Conservation (phyloP, 2,888 invertebrate species). For the Pimpla rufipes region DNA sequence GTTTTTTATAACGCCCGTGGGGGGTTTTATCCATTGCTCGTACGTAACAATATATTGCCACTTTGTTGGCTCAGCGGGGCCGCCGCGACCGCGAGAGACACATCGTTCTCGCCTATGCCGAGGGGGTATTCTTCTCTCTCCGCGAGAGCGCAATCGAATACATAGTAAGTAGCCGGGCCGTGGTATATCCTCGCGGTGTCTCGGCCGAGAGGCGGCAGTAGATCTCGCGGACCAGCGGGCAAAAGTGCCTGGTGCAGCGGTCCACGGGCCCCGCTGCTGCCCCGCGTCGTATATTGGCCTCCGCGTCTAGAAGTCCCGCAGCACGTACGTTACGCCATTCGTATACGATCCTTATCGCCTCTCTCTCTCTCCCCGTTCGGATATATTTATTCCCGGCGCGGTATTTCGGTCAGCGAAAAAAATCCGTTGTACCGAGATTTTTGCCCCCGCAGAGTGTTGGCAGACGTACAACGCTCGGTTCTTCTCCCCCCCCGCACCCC, state of each 20-base stretch:
- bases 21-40: conserved; percentile 48
- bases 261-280: conserved; percentile 20
- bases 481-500: conserved; percentile 7
- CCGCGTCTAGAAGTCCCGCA: conserved; percentile 5
- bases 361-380: conserved; percentile 52
- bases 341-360: conserved; percentile 67
- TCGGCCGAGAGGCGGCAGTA: conserved; percentile 12
- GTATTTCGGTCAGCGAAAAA: conserved; percentile 66
- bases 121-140: conserved; percentile 23
- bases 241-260: conserved; percentile 11
- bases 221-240: conserved; percentile 20
- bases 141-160: conserved; percentile 55
- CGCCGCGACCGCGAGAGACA: conserved; percentile 30
- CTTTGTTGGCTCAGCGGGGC: conserved; percentile 48
- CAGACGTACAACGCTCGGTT: conserved; percentile 64
- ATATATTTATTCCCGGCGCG: conserved; percentile 67
- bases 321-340: conserved; percentile 68
- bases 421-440: conserved; percentile 63
- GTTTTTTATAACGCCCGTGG: conserved; percentile 30
- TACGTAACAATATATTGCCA: conserved; percentile 58
- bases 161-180: conserved; percentile 45
- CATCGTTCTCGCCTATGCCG: conserved; percentile 39
- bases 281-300: conserved; percentile 27
- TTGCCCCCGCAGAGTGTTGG: conserved; percentile 68
- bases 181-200: conserved; percentile 29